Evolutionary conservation across 2,888 invertebrate species (phyloP), one percentile per base, ranked within the genome.

Genomic region (Chymomyza fuscimana): DNA sequence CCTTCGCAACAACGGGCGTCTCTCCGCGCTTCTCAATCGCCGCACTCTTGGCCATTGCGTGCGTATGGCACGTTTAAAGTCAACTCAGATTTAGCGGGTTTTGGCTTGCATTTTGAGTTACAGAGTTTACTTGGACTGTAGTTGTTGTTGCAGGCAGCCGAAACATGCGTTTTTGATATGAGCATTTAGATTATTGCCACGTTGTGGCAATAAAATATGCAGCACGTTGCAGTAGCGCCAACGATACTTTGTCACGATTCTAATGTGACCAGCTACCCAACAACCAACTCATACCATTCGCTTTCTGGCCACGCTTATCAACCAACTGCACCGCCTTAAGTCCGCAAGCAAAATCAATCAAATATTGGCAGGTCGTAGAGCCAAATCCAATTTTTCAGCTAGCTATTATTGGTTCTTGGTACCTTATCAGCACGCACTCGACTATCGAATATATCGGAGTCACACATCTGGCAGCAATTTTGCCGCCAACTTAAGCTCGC

Each of bases 101-200:
- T 63, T 74, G 72, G 64, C 52, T 70, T 67, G 40, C 40, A 46
- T 46, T 46, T 46, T 10, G 12, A 46, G 40, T 12, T 46, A 70
- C 12, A 51, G 5, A 32, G 58, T 54, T n/a, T 46, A 5, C 32
- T 50, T 32, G 32, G 32, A 7, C 4, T 25, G 52, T 19, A 51
- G 46, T 32, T 62, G 59, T 4, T 25, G 25, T 25, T 25, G 25
- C 25, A 25, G 25, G 25, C 25, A 25, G 62, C 68, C 73, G 69
- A 78, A 78, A 81, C 79, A 86, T 85, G 83, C 80, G 88, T 82
- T 83, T 84, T 81, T 79, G 81, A 82, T 86, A 85, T 87, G 84
- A 81, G 78, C 75, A 78, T 82, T 80, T 70, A 82, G 85, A 82
- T 86, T 82, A 82, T 80, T 77, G 73, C 69, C 65, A 25, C 60